phyloP scores from a whole-genome alignment of 2,113 vertebrate species.

The Notothenia coriiceps region DNA sequence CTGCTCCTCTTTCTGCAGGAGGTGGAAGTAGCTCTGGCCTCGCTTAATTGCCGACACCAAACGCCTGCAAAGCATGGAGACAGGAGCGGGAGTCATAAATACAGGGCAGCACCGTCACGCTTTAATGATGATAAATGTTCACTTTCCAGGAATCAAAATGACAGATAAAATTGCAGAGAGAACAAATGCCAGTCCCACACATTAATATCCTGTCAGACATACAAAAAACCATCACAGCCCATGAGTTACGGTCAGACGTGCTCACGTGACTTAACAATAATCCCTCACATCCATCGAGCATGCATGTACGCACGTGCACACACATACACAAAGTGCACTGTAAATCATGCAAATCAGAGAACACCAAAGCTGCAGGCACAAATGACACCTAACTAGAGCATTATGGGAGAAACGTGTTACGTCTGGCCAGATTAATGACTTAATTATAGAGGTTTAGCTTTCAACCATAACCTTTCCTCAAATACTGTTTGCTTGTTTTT shows the following conservation, averaged over 20 bases:
- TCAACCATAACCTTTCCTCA: slow-evolving; percentile 68
- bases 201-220: slow-evolving; percentile 36
- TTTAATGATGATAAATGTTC: slow-evolving; percentile 39
- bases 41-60: slow-evolving; percentile 77
- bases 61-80: slow-evolving; percentile 64
- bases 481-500: slow-evolving; percentile 66
- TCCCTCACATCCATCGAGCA: slow-evolving; percentile 6
- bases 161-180: slow-evolving; percentile 10
- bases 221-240: slow-evolving; percentile 52
- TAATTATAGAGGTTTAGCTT: slow-evolving; percentile 69
- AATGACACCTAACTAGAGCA: slow-evolving; percentile 53
- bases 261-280: slow-evolving; percentile 9
- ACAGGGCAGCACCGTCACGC: background rate
- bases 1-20: slow-evolving; percentile 75
- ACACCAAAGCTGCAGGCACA: slow-evolving; percentile 30
- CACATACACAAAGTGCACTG: slow-evolving; percentile 21
- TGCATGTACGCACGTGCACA: slow-evolving; percentile 12
- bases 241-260: slow-evolving; percentile 39
- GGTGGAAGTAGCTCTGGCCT: slow-evolving; percentile 77
- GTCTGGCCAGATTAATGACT: slow-evolving; percentile 71
- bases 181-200: slow-evolving; percentile 30
- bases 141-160: background rate
- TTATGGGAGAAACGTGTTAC: slow-evolving; percentile 61
- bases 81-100: slow-evolving; percentile 20
- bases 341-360: slow-evolving; percentile 63